Percentiles rank a stretch among this genome's conserved stretches.
Evolutionary conservation across 2,797 vertebrate species (phyloP).

Genomic region (Nyctalus aviator): DNA sequence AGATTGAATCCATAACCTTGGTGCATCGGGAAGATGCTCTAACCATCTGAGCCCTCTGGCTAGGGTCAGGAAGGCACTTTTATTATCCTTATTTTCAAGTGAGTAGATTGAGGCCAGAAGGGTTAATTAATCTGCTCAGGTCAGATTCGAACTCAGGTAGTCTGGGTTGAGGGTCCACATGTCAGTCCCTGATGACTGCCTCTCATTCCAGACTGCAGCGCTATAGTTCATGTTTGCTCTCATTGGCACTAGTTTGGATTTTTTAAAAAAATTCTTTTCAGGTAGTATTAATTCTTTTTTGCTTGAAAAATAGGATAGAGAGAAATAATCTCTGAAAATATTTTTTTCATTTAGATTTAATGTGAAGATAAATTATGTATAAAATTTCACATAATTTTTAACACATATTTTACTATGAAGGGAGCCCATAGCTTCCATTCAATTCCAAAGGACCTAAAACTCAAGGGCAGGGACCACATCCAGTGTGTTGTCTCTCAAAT

Average conservation of each 20-base stretch:
- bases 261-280: conserved; percentile 33
- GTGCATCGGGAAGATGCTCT: neutral
- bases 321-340: conserved; percentile 16
- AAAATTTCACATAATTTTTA: neutral
- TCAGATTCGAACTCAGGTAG: neutral
- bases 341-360: conserved; percentile 42
- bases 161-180: neutral
- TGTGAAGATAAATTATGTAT: neutral
- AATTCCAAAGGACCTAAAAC: neutral
- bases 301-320: conserved; percentile 18
- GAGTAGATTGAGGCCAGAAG: neutral
- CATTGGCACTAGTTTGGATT: neutral
- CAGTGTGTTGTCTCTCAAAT: neutral
- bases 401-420: neutral
- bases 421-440: neutral
- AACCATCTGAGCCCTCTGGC: neutral
- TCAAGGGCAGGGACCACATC: neutral
- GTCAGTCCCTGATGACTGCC: neutral
- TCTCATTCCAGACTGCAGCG: rapidly evolving
- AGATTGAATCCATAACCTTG: neutral
- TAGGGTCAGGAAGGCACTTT: neutral
- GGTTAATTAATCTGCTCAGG: neutral
- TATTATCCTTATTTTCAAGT: neutral
- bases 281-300: neutral
- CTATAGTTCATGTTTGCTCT: neutral